These are phyloP conservation scores for Lasiommata megera DNA, from an alignment of 2,888 invertebrate species.

Conservation along the genomic window DNA sequence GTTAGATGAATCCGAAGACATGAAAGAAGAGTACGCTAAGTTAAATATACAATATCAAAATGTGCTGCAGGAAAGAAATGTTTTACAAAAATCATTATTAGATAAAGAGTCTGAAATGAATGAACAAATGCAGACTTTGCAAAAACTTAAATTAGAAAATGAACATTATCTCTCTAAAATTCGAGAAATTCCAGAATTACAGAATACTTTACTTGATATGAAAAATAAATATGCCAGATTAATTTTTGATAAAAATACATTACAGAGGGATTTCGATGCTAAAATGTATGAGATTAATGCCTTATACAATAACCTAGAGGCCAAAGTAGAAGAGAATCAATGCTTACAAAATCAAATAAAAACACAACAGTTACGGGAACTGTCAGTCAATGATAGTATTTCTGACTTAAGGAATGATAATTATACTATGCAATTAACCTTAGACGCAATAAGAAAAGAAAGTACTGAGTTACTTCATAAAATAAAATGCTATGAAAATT, in stretches of 20 bases:
- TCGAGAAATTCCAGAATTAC: slow-evolving; percentile 37
- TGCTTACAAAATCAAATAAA: slow-evolving; percentile 43
- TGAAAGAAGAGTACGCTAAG: slow-evolving; percentile 26
- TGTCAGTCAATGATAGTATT: slow-evolving; percentile 39
- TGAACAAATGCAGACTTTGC: slow-evolving; percentile 41
- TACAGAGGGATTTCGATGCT: slow-evolving; percentile 42
- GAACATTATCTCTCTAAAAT: slow-evolving; percentile 35
- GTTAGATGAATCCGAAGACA: slow-evolving; percentile 29
- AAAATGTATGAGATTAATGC: slow-evolving; percentile 48
- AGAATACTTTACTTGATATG: slow-evolving; percentile 41
- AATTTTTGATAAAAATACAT: slow-evolving; percentile 41
- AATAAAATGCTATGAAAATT: slow-evolving; percentile 46
- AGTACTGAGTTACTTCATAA: slow-evolving; percentile 47
- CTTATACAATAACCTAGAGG: slow-evolving; percentile 46
- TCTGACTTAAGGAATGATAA: slow-evolving; percentile 48
- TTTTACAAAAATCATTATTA: slow-evolving; percentile 27
- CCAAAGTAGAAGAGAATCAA: slow-evolving; percentile 52
- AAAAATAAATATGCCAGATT: slow-evolving; percentile 44
- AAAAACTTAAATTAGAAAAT: slow-evolving; percentile 44
- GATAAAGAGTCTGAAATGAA: slow-evolving; percentile 27
- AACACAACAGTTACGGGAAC: slow-evolving; percentile 40
- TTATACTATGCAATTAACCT: slow-evolving; percentile 38
- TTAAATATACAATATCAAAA: slow-evolving; percentile 29
- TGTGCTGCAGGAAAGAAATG: slow-evolving; percentile 24
- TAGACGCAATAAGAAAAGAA: slow-evolving; percentile 48